Conservation (phyloP, 2,888 invertebrate genomes). For the Lithophane socia region DNA sequence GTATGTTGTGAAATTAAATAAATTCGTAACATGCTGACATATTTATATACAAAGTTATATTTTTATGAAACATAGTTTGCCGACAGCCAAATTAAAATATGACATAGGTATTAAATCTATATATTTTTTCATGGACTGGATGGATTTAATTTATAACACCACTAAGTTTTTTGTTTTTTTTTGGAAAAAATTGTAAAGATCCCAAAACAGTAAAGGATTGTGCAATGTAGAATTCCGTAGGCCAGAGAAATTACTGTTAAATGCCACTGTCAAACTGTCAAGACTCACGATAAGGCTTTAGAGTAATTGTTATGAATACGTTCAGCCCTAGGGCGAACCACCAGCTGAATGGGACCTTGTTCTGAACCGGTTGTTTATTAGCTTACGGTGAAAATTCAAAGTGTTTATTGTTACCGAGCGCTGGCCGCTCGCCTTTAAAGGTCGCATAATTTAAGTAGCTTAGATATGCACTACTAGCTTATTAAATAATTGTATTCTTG, state of each 20-base stretch:
- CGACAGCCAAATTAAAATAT: conserved; percentile 28
- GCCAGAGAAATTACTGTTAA: conserved; percentile 25
- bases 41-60: conserved; percentile 48
- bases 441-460: conserved; percentile 65
- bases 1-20: conserved; percentile 50
- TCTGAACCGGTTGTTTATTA: conserved; percentile 61
- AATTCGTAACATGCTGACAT: conserved; percentile 54
- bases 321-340: conserved; percentile 37
- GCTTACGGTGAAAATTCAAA: conserved; percentile 60
- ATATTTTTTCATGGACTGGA: background rate
- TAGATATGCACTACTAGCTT: conserved; percentile 29
- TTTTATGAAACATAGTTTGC: conserved; percentile 45
- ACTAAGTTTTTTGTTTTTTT: background rate
- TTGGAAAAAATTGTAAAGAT: background rate
- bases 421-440: conserved; percentile 74
- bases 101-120: background rate
- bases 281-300: conserved; percentile 29
- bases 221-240: conserved; percentile 5
- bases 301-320: conserved; percentile 61
- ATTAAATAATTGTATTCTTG: conserved; percentile 34
- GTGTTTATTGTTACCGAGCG: conserved; percentile 65
- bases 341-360: conserved; percentile 59
- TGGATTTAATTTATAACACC: background rate
- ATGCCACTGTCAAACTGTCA: conserved; percentile 33
- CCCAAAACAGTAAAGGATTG: background rate